A percentile compares a stretch with the other conserved stretches of the same genome.
phyloP scores from a whole-genome alignment of 2,113 vertebrate genomes.

The Orycteropus afer region DNA sequence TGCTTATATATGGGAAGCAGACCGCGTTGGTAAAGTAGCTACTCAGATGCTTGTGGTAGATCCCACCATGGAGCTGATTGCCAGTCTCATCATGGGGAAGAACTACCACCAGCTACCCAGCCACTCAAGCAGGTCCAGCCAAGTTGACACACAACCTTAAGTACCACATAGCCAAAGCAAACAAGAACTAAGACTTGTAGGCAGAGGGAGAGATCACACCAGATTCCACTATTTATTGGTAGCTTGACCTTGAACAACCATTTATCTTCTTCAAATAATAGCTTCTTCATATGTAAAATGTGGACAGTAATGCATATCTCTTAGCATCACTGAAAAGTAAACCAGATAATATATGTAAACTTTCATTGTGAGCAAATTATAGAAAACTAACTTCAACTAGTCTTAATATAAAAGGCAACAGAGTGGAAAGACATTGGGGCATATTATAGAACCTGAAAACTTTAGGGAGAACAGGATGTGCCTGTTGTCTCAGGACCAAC shows the following conservation, averaged over 20 bases:
- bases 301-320: neutral
- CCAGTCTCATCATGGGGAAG: too few relatives aligned
- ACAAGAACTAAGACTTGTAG: neutral
- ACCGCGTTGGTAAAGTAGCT: too few relatives aligned
- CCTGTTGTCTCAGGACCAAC: neutral
- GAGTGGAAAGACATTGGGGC: neutral
- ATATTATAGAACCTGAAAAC: neutral
- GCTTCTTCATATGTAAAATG: neutral
- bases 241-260: neutral
- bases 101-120: too few relatives aligned
- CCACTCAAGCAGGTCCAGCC: too few relatives aligned
- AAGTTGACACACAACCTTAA: too few relatives aligned
- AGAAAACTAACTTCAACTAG: neutral
- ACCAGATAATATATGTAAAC: neutral
- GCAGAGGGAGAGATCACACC: neutral
- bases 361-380: neutral
- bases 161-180: too few relatives aligned
- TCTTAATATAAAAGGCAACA: neutral
- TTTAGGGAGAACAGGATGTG: neutral
- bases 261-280: neutral
- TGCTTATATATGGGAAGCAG: too few relatives aligned
- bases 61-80: too few relatives aligned
- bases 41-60: too few relatives aligned
- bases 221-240: neutral
- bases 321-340: constrained; percentile 3